Percentiles rank a stretch among this genome's conserved stretches.
Conservation (phyloP, 2,113 vertebrate genomes). For the Entelurus aequoreus region DNA sequence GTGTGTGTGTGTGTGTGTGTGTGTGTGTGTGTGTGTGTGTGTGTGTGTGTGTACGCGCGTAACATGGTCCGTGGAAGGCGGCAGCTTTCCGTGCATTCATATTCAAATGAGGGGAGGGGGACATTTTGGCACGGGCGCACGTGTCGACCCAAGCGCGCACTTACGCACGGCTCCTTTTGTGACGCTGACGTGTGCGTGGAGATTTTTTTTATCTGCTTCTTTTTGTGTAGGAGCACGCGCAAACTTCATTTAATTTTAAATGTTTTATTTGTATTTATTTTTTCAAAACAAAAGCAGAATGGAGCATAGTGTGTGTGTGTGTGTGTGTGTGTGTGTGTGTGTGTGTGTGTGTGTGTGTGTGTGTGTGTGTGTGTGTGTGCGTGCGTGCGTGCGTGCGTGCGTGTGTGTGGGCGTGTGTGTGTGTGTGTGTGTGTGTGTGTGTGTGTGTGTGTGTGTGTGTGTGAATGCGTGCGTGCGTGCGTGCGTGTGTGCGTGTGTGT, state of each 20-base stretch:
- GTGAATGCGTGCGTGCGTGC: no score
- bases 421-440: neutral
- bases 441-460: neutral
- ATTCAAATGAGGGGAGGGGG: slow-evolving; percentile 75
- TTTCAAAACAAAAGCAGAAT: no score
- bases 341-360: slow-evolving; percentile 20
- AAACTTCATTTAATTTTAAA: no score
- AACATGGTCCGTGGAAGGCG: slow-evolving; percentile 44
- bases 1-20: neutral
- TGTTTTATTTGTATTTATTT: no score
- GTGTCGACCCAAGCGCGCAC: slow-evolving; percentile 31
- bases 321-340: neutral
- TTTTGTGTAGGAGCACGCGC: neutral
- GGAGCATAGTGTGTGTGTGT: no score
- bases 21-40: neutral
- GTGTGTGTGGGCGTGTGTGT: no score
- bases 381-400: slow-evolving; percentile 42
- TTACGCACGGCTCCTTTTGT: slow-evolving; percentile 56
- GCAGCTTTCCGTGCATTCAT: slow-evolving; percentile 72
- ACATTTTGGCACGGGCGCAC: slow-evolving; percentile 67
- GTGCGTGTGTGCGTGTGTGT: no score
- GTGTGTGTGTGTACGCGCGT: neutral
- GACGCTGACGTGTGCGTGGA: neutral
- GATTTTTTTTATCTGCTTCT: no score
- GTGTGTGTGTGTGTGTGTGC: slow-evolving; percentile 24